Evolutionary conservation across 2,888 invertebrate genomes (phyloP).

Genomic region (Drosophila recens): DNA sequence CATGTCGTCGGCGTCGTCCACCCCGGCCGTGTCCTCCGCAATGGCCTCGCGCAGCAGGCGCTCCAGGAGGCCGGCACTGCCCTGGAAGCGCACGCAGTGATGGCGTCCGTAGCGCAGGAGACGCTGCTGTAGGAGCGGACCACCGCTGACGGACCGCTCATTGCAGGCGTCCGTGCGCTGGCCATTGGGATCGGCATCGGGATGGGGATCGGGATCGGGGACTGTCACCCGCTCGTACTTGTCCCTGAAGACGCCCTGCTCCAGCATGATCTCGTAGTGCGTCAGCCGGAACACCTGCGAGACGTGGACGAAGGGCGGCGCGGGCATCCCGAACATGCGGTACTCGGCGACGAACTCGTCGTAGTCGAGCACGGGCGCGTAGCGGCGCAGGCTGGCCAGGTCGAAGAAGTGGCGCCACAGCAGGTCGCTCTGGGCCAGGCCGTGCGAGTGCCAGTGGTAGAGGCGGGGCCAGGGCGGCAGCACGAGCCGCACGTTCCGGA

Average conservation of each 20-base stretch:
- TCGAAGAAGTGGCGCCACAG: constrained; percentile 96
- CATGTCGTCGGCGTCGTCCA: constrained; percentile 64
- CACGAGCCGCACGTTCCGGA: constrained; percentile 88
- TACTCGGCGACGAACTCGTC: constrained; percentile 90
- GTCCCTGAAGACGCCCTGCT: constrained; percentile 92
- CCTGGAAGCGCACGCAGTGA: constrained; percentile 93
- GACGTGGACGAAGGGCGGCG: constrained; percentile 86
- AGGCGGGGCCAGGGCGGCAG: constrained; percentile 96
- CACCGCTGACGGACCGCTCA: constrained; percentile 67
- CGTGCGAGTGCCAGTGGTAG: constrained; percentile 93
- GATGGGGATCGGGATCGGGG: constrained; percentile 85
- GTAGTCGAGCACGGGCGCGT: constrained; percentile 93
- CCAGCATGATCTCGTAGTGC: constrained; percentile 94
- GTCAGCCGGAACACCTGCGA: constrained; percentile 93
- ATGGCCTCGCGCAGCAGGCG: constrained; percentile 86
- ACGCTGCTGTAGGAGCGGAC: constrained; percentile 91
- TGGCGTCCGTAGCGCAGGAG: constrained; percentile 88
- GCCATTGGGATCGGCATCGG: constrained; percentile 83
- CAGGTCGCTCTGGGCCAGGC: constrained; percentile 87
- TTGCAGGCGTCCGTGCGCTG: constrained; percentile 50
- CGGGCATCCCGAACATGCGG: constrained; percentile 67
- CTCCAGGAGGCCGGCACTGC: constrained; percentile 88
- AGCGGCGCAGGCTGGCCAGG: constrained; percentile 90
- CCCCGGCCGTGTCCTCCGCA: constrained; percentile 51
- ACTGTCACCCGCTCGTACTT: constrained; percentile 89